Evolutionary conservation across 2,888 invertebrate species (phyloP), one percentile per base, ranked within the genome.

Genomic region (Antheraea yamamai): DNA sequence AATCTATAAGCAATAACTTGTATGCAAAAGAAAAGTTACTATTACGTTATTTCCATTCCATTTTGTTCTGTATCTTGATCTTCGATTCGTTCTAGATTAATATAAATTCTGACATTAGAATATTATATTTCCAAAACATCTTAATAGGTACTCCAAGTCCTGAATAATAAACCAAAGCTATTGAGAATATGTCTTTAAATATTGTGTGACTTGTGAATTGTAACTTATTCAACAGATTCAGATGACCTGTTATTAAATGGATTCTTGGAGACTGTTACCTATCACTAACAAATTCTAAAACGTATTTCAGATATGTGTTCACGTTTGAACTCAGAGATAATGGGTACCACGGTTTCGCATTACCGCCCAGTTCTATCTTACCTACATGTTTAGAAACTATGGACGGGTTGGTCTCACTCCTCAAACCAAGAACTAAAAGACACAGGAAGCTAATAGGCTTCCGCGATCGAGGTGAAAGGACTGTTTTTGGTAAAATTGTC

Each of bases 271-370:
- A 66, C 4, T 64, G 3, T 26, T 14, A 1, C 26, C 0, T 2
- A 30, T 66, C 16, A 30, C 16, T 30, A 16, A 30, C 3, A 30
- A 16, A 16, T 20, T 66, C 14, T 66, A 30, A 30, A 61, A n/a
- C n/a, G 6, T 55, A 20, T 79, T 77, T 3, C 82, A 93, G 93
- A 16, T 95, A 97, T 73, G 94, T 96, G 0, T 95, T 96, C 79
- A 96, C 96, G 0, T 96, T 97, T 74, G 97, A 98, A 87, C 91
- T 97, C 4, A 92, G 96, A 7, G 97, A 97, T 82, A 88, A 83
- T 0, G 96, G 96, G 0, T 79, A 84, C 51, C 91, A 95, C 70
- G 97, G 97, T 0, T 97, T 97, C 83, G 86, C 96, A 8, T 88
- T 97, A 10, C 97, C 97, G 0, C 90, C 96, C 0, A 78, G 88